These are phyloP conservation scores for Microplitis mediator DNA, from an alignment of 1,140 invertebrate genomes.

Conservation along the genomic window DNA sequence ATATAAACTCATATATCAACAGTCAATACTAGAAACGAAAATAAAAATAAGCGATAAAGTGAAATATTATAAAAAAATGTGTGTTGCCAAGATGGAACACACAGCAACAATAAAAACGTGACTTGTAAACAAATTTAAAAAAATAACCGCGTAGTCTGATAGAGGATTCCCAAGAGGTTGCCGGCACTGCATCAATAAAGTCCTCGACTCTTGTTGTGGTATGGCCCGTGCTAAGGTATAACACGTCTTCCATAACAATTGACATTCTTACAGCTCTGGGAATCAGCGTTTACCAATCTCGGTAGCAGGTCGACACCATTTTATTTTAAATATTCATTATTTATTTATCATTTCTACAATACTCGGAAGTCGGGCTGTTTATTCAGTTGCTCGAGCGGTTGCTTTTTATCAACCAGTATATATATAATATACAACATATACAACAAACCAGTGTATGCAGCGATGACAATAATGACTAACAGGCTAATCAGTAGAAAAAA, in stretches of 20 bases:
- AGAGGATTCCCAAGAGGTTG: background rate
- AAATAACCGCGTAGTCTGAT: background rate
- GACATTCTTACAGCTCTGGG: background rate
- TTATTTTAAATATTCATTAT: background rate
- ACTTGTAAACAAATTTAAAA: constrained; percentile 1
- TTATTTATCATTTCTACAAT: background rate
- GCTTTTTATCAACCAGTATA: background rate
- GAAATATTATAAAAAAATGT: background rate
- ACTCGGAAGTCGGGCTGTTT: background rate
- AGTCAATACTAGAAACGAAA: too few species aligned
- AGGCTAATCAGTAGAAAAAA: background rate
- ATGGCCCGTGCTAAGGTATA: constrained; percentile 9
- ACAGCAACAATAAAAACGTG: constrained; percentile 5
- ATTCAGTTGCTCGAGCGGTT: background rate
- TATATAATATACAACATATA: background rate
- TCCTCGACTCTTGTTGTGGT: background rate
- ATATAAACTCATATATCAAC: background rate
- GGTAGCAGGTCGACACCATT: background rate
- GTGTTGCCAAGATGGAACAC: background rate
- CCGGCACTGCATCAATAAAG: constrained; percentile 11
- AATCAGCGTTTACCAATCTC: constrained; percentile 1
- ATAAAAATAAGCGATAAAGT: background rate
- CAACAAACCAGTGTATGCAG: background rate
- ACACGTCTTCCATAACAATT: constrained; percentile 7
- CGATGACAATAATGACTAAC: background rate